These are phyloP conservation scores for Bembecia ichneumoniformis DNA, from an alignment of 2,888 invertebrate genomes.

Conservation along the genomic window DNA sequence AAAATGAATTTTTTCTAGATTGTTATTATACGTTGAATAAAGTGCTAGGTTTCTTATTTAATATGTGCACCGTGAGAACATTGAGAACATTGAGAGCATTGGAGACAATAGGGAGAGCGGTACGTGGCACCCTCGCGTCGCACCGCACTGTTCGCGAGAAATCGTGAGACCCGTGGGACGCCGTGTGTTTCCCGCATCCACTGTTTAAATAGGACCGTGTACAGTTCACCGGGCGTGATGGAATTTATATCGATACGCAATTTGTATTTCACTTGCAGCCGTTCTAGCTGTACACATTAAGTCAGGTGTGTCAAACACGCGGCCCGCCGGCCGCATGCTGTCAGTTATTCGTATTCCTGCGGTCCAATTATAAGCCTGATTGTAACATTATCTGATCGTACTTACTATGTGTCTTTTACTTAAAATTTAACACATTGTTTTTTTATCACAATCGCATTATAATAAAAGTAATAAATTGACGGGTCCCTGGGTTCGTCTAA, in stretches of 20 bases:
- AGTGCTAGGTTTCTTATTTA: constrained; percentile 27
- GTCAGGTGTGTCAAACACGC: neutral
- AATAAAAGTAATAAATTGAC: too few relatives aligned
- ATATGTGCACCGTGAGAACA: constrained; percentile 35
- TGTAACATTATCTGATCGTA: too few relatives aligned
- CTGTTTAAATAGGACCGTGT: constrained; percentile 23
- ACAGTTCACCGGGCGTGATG: constrained; percentile 16
- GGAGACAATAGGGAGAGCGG: constrained; percentile 46
- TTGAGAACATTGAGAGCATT: too few relatives aligned
- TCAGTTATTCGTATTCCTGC: neutral
- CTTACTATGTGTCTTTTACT: too few relatives aligned
- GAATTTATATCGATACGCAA: constrained; percentile 16
- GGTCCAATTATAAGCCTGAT: too few relatives aligned
- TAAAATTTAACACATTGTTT: too few relatives aligned
- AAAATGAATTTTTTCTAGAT: too few relatives aligned
- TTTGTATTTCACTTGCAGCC: constrained; percentile 12
- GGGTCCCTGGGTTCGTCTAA: too few relatives aligned
- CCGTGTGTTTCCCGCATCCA: constrained; percentile 10
- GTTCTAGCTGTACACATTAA: constrained; percentile 5
- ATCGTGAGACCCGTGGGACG: constrained; percentile 44
- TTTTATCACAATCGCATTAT: too few relatives aligned
- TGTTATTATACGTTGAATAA: too few relatives aligned
- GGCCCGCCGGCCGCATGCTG: constrained; percentile 3
- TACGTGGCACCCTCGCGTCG: constrained; percentile 21
- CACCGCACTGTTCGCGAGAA: constrained; percentile 23